Conservation (phyloP, 2,888 invertebrate species). For the Rotaria sp. region DNA sequence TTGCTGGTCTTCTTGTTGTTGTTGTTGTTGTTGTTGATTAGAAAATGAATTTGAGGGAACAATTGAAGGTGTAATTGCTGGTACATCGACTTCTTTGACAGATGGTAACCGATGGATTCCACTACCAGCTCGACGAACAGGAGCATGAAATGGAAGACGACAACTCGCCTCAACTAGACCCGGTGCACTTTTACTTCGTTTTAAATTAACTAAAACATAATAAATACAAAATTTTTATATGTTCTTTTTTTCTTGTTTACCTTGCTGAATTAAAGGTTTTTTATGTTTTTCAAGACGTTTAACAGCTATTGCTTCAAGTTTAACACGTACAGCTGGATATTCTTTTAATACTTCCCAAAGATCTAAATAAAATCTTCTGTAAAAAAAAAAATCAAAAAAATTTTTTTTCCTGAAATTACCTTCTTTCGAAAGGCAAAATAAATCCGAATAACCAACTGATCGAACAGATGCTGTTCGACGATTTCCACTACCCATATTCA, state of each 20-base stretch:
- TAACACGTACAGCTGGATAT: conserved; percentile 62
- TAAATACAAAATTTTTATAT: background rate
- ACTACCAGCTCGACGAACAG: conserved; percentile 61
- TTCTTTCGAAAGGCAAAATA: conserved; percentile 95
- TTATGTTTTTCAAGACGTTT: conserved; percentile 94
- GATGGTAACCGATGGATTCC: background rate
- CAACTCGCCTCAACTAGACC: conserved; percentile 86
- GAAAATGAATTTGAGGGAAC: background rate
- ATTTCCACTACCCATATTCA: conserved; percentile 93
- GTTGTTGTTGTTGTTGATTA: conserved; percentile 15
- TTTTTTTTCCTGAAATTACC: background rate
- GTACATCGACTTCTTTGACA: background rate
- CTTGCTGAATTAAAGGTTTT: conserved; percentile 58
- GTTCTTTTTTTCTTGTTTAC: conserved; percentile 36
- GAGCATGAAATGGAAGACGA: conserved; percentile 63
- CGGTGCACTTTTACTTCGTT: conserved; percentile 88
- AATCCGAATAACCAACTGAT: conserved; percentile 94
- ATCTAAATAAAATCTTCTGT: conserved; percentile 58
- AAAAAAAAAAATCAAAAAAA: too few species aligned
- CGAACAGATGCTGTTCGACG: conserved; percentile 89
- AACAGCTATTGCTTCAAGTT: conserved; percentile 90
- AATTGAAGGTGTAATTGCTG: background rate
- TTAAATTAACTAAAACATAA: conserved; percentile 72
- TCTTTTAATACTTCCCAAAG: conserved; percentile 91
- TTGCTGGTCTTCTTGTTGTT: background rate